Evolutionary conservation across 2,113 vertebrate species (phyloP).

Genomic region (Etia nguti): DNA sequence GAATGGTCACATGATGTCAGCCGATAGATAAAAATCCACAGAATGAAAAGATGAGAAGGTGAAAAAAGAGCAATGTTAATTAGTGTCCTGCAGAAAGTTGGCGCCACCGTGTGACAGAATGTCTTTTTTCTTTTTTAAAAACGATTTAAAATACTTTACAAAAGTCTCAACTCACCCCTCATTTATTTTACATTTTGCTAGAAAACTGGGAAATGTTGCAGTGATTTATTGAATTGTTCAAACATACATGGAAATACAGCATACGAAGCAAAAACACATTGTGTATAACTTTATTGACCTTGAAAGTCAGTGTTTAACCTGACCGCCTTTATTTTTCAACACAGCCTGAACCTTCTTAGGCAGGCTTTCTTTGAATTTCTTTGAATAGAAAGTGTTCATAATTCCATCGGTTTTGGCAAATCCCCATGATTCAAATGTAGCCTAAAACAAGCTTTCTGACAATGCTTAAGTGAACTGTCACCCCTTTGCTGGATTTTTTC

Average conservation of each 20-base stretch:
- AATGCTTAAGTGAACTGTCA: not conserved
- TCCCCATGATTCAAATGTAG: not conserved
- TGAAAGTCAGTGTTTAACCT: not conserved
- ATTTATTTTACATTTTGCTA: not conserved
- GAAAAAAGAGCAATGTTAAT: not conserved
- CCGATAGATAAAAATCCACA: not conserved
- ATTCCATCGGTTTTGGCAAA: not conserved
- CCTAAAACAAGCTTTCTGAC: not conserved
- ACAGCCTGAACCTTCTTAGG: not conserved
- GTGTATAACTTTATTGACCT: not conserved
- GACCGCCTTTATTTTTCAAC: not conserved
- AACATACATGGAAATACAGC: not conserved
- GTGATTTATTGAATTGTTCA: not conserved
- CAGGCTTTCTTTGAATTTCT: not conserved
- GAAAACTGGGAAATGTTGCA: not conserved
- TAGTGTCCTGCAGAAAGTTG: conserved; percentile 24
- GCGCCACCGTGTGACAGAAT: conserved; percentile 55
- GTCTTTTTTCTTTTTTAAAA: not conserved
- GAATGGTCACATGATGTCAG: not conserved
- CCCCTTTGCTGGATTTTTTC: not conserved
- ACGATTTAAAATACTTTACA: not conserved
- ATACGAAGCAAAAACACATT: not conserved
- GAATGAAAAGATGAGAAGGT: not conserved
- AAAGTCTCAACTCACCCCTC: not conserved
- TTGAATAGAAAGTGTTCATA: not conserved